These are phyloP conservation scores for Austrofundulus limnaeus DNA, from an alignment of 2,113 vertebrate species.

Conservation along the genomic window DNA sequence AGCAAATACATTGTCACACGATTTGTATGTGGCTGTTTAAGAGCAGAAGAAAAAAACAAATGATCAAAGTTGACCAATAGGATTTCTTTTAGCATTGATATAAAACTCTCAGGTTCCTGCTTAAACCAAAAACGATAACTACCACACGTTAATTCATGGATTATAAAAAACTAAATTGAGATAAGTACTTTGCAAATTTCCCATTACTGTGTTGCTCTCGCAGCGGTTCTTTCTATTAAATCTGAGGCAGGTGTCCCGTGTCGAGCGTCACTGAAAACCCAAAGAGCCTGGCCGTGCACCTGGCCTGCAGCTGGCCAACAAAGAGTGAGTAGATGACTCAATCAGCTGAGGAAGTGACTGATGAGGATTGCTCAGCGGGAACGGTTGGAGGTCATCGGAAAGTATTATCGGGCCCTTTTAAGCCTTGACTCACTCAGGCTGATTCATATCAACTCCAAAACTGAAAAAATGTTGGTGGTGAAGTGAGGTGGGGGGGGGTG, in stretches of 20 bases:
- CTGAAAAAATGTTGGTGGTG: constrained; percentile 19
- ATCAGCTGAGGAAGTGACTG: constrained; percentile 67
- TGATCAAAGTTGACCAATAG: not conserved
- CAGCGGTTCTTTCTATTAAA: constrained; percentile 24
- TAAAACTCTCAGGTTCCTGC: not conserved
- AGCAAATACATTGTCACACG: not conserved
- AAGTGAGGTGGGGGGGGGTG: not conserved
- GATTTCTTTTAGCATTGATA: no score
- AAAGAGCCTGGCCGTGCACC: constrained; percentile 53
- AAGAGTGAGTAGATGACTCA: constrained; percentile 58
- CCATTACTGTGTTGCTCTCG: constrained; percentile 10
- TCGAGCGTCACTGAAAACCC: constrained; percentile 56
- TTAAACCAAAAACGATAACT: not conserved
- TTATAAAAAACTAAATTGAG: not conserved
- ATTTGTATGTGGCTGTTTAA: no score
- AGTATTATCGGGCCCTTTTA: constrained; percentile 49
- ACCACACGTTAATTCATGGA: not conserved
- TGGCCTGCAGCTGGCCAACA: constrained; percentile 69
- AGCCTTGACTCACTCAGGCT: constrained; percentile 43
- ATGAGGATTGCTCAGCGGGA: constrained; percentile 61
- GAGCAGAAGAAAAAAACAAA: not conserved
- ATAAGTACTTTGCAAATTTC: constrained; percentile 10
- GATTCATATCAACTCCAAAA: constrained; percentile 44
- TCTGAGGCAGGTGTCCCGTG: constrained; percentile 56
- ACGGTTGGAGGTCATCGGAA: constrained; percentile 62